phyloP scores from a whole-genome alignment of 2,888 invertebrate species.

The Dicycla oo region DNA sequence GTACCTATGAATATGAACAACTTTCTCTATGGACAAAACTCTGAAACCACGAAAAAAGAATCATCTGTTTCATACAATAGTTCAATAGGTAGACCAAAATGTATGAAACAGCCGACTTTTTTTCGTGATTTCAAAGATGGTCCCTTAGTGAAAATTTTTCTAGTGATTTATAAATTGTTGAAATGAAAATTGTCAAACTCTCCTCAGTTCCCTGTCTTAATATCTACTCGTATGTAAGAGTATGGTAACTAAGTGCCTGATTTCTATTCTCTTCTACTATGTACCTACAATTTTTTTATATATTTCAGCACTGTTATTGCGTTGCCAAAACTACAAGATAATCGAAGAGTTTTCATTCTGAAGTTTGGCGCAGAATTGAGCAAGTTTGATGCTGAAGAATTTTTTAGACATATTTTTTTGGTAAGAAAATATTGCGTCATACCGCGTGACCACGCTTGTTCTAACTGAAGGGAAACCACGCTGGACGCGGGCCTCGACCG shows the following conservation, averaged over 20 bases:
- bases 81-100: too few relatives aligned
- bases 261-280: background rate
- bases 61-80: too few relatives aligned
- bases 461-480: background rate
- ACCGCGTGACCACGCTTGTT: too few relatives aligned
- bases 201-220: background rate
- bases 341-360: conserved; percentile 10
- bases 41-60: too few relatives aligned
- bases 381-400: conserved; percentile 26
- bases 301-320: background rate
- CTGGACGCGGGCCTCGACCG: too few relatives aligned
- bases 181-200: background rate
- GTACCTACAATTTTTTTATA: background rate
- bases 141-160: too few relatives aligned
- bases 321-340: conserved; percentile 31
- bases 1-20: too few relatives aligned
- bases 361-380: background rate
- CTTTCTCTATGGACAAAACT: too few relatives aligned
- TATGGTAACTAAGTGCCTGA: background rate
- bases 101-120: too few relatives aligned
- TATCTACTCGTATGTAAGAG: background rate
- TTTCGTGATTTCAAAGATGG: too few relatives aligned
- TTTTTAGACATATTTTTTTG: background rate
- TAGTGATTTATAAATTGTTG: too few relatives aligned
- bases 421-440: conserved; percentile 21